These are phyloP conservation scores for Teleogryllus occipitalis DNA, from an alignment of 1,140 invertebrate species.

Conservation along the genomic window DNA sequence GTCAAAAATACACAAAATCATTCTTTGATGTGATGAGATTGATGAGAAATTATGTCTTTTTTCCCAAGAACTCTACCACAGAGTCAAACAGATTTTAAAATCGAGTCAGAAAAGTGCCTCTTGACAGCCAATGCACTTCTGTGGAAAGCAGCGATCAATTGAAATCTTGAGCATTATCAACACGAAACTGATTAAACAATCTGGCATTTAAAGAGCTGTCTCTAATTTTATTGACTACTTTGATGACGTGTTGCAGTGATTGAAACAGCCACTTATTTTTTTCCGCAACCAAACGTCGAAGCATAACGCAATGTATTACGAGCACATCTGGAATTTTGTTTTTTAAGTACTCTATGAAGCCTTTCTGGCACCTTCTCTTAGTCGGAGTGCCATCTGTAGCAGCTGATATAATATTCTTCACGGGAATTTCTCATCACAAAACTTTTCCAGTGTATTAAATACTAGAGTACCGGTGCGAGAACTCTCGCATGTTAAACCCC, in stretches of 20 bases:
- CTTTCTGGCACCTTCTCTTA: slow-evolving; percentile 28
- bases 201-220: too few relatives aligned
- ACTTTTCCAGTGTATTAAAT: slow-evolving; percentile 26
- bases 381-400: slow-evolving; percentile 31
- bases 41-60: neutral
- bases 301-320: neutral
- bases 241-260: too few relatives aligned
- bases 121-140: neutral
- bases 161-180: neutral
- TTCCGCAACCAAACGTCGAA: neutral
- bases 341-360: slow-evolving; percentile 30
- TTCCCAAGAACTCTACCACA: neutral
- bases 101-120: neutral
- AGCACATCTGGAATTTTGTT: slow-evolving; percentile 24
- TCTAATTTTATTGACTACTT: too few relatives aligned
- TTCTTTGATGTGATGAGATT: neutral
- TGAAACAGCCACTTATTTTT: neutral
- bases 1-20: neutral
- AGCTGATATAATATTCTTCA: slow-evolving; percentile 31
- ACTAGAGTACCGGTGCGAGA: too few relatives aligned
- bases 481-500: too few relatives aligned
- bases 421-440: slow-evolving; percentile 29
- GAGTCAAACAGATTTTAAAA: neutral
- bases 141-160: neutral
- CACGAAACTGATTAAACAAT: neutral